These are phyloP conservation scores for Rhodeus uyekii DNA, from an alignment of 2,797 vertebrate species.

Conservation along the genomic window DNA sequence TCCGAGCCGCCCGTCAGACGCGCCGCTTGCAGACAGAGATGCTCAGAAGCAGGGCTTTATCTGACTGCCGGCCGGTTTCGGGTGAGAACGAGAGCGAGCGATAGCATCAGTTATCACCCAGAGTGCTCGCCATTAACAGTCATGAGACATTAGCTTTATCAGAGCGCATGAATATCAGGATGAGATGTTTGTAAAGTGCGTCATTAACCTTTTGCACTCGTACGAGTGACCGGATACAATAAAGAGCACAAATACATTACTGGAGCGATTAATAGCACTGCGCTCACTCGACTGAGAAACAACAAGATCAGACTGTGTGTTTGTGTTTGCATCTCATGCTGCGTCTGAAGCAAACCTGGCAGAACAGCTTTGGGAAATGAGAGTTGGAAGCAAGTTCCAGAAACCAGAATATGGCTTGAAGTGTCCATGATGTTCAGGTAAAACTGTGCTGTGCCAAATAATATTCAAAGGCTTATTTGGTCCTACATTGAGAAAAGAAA, in stretches of 20 bases:
- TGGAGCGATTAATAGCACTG: neutral
- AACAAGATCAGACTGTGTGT: neutral
- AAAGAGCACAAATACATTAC: constrained; percentile 20
- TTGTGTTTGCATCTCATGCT: neutral
- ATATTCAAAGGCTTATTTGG: neutral
- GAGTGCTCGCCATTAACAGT: constrained; percentile 81
- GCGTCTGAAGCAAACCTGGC: neutral
- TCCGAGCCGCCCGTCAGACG: constrained; percentile 54
- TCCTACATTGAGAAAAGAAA: neutral
- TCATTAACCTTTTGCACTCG: constrained; percentile 69
- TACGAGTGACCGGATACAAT: constrained; percentile 37
- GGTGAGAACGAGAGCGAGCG: constrained; percentile 55
- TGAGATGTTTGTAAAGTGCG: constrained; percentile 77
- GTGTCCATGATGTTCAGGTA: neutral
- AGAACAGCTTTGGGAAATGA: neutral
- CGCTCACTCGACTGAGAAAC: neutral
- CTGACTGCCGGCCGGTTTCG: constrained; percentile 30
- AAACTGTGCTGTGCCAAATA: neutral
- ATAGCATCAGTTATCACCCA: constrained; percentile 81
- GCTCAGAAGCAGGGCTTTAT: constrained; percentile 28
- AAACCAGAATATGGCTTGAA: neutral
- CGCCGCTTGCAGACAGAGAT: constrained; percentile 28
- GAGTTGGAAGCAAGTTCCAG: neutral
- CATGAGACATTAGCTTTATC: constrained; percentile 80
- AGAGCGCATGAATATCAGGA: constrained; percentile 74